Evolutionary conservation across 2,797 vertebrate genomes (phyloP), one percentile per base, ranked within the genome.

Genomic region (Lophotriccus pileatus): DNA sequence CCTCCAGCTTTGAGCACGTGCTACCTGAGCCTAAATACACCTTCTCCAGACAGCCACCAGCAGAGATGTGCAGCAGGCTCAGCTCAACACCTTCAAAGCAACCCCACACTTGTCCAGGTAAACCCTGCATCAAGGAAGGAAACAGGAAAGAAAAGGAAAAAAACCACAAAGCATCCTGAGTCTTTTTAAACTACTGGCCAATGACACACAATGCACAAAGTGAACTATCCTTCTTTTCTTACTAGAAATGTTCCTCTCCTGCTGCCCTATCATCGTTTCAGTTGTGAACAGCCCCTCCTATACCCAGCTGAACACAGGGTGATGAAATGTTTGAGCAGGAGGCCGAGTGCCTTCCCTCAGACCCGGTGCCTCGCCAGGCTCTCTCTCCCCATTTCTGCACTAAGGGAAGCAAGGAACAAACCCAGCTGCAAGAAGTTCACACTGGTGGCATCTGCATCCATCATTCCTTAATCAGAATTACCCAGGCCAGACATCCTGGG

Each of bases 221-320:
- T 46, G 91, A 95, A 92, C 41, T 77, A 34, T 77, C 47, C 85
- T 66, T 43, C 85, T 91, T 8, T 41, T 53, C 72, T 95, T 95
- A 90, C 95, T 95, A 90, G 95, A 97, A 96, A 88, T 24, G 87
- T 27, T 94, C 44, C 47, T 67, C 59, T 72, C 24, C 60, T 34
- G 67, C 68, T 72, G 78, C 84, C 77, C 89, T 72, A 32, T 55
- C 80, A 86, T 39, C 0, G 1, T 73, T 39, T 6, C 28, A 12
- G 49, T 1, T 77, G 55, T 3, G 75, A 95, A 93, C 55, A 78
- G 55, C 32, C 62, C 14, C 10, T 68, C 83, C 95, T 69, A 78
- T 55, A 72, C 25, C 50, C 34, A 55, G 53, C 32, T 55, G 53
- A n/a, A 32, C 32, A 14, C 12, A n/a, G 20, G 32, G 49, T 49